Base-by-base conservation (phyloP, 2,113 vertebrate genomes). In the Corythornis madagascariensis region DNA sequence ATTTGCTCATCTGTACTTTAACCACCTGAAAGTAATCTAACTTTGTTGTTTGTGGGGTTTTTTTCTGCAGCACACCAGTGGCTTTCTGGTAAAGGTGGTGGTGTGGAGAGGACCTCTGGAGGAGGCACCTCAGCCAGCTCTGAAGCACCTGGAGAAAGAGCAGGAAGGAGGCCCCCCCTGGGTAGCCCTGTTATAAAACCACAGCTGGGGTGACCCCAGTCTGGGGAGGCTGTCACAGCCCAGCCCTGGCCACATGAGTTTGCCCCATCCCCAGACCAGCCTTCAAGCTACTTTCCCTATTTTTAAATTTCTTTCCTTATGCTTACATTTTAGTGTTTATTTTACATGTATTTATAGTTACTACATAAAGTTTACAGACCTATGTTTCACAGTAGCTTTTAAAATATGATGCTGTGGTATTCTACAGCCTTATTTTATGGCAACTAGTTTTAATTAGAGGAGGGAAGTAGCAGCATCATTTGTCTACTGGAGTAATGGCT, bases 371-470 rank as follows among this genome's bases (percentile, higher is more conserved):
- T 87, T 80, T 88, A 88, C 33, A 77, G 17, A 43, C 12, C 25
- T 86, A n/a, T 77, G 47, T 92, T 88, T 94, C 52, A 88, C 25
- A 29, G 33, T 6, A 67, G 43, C 11, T 92, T 77, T 65, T 88
- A 66, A 85, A 92, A 76, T 71, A 80, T 11, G 9, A 9, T 11
- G 6, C 20, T 74, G 12, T 60, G 43, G 22, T 83, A 56, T 28
- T 33, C 47, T 64, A 52, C 22, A 59, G 60, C 19, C 26, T 90
- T 76, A 19, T 73, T 90, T 86, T 82, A 88, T 14, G 28, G 60
- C n/a, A 74, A 38, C 48, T n/a, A 93, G 7, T 67, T 93, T 94
- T 93, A 87, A 89, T 89, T 92, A 85, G 50, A 79, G 50, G 66
- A 70, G 52, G 56, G 72, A 84, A 83, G 55, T 16, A 89, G 40